These are phyloP conservation scores for Phymorhynchus buccinoides DNA, from an alignment of 1,140 invertebrate species.

Conservation along the genomic window DNA sequence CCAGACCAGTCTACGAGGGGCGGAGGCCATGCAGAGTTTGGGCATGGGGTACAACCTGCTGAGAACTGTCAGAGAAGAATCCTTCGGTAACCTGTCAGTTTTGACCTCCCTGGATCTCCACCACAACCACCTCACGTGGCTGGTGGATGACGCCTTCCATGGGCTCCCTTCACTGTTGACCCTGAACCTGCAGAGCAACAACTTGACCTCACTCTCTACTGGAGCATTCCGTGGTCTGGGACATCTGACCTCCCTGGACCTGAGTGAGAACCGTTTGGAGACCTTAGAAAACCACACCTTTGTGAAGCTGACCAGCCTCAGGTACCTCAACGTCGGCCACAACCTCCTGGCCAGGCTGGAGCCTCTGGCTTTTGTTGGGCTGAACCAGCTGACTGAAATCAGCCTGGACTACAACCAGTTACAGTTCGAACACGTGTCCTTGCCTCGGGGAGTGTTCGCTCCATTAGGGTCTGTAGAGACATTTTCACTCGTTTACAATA, in stretches of 20 bases:
- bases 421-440: not conserved
- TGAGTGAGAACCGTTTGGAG: slow-evolving; percentile 4
- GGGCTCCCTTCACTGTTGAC: not conserved
- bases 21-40: not conserved
- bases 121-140: not conserved
- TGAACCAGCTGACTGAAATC: not conserved
- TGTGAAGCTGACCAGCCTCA: not conserved
- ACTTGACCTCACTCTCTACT: not conserved
- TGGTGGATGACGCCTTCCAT: not conserved
- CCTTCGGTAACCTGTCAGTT: not conserved
- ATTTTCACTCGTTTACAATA: not conserved
- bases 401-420: slow-evolving; percentile 4
- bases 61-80: not conserved
- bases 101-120: not conserved
- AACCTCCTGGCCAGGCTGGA: not conserved
- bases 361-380: not conserved
- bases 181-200: not conserved
- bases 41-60: slow-evolving; percentile 7
- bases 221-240: not conserved
- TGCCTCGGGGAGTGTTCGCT: not conserved
- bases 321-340: not conserved
- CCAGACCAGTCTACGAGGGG: not conserved
- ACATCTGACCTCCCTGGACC: not conserved
- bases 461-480: not conserved
- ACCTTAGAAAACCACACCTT: slow-evolving; percentile 7